phyloP scores from a whole-genome alignment of 2,113 vertebrate species.

The Drymodes brunneopygia region DNA sequence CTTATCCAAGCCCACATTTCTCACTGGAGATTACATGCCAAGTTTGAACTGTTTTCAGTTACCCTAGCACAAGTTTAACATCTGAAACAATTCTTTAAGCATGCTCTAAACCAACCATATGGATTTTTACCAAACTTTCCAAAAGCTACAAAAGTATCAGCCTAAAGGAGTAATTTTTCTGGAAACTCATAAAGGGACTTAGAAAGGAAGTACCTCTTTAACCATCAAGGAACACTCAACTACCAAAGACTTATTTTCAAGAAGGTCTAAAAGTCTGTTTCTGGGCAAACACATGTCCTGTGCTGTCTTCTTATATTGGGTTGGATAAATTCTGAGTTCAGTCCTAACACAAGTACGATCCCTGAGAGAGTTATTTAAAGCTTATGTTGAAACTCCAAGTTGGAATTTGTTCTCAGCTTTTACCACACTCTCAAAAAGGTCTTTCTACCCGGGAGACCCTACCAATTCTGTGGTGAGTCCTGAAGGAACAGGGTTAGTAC shows the following conservation, averaged over 20 bases:
- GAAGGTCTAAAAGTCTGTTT: neutral
- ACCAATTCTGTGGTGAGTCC: neutral
- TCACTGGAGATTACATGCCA: conserved; percentile 53
- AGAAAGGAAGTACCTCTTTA: conserved; percentile 43
- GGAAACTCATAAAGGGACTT: conserved; percentile 34
- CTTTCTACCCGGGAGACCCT: neutral
- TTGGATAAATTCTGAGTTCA: neutral
- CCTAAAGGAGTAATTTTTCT: conserved; percentile 17
- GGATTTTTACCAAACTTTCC: conserved; percentile 54
- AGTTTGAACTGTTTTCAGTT: conserved; percentile 61
- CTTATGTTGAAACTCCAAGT: neutral
- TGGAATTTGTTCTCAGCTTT: neutral
- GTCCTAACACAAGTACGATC: neutral
- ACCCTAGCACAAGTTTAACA: conserved; percentile 52
- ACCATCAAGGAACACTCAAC: neutral
- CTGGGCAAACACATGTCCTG: neutral
- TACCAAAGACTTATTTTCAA: neutral
- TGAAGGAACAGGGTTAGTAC: neutral
- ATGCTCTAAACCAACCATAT: conserved; percentile 49
- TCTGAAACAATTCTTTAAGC: conserved; percentile 62
- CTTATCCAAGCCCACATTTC: conserved; percentile 61
- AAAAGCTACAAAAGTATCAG: conserved; percentile 41
- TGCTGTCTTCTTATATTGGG: neutral
- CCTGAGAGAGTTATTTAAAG: neutral
- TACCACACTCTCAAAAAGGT: neutral